These are phyloP conservation scores for Erannis defoliaria DNA, from an alignment of 2,888 invertebrate species.

Conservation along the genomic window DNA sequence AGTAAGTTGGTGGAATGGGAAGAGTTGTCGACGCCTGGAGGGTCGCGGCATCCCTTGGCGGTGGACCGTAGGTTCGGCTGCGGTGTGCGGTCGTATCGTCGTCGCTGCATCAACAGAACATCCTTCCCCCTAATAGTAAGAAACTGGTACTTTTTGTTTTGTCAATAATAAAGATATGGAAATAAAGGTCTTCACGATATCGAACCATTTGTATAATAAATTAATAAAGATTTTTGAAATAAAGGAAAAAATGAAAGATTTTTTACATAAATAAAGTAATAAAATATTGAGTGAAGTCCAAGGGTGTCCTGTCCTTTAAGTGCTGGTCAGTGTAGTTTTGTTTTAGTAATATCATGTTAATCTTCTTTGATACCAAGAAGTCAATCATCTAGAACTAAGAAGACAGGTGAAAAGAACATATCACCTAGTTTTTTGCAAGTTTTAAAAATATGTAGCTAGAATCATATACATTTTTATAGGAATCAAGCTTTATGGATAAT, in stretches of 20 bases:
- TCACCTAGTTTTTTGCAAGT: not conserved
- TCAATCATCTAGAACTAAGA: not conserved
- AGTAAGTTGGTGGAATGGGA: constrained; percentile 49
- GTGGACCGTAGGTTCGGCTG: constrained; percentile 19
- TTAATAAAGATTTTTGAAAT: constrained; percentile 50
- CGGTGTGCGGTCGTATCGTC: constrained; percentile 30
- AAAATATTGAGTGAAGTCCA: constrained; percentile 51
- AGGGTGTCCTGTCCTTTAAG: constrained; percentile 60
- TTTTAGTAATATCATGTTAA: not conserved
- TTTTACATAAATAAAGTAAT: constrained; percentile 48
- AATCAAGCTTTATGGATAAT: not conserved
- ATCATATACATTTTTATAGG: not conserved
- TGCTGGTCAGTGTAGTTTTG: constrained; percentile 53
- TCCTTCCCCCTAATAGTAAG: constrained; percentile 80
- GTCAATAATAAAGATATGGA: constrained; percentile 71
- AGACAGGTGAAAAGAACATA: not conserved
- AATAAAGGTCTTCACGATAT: constrained; percentile 65
- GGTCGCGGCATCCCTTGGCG: not conserved
- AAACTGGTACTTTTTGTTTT: constrained; percentile 81
- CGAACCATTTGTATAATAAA: constrained; percentile 58
- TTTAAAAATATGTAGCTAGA: not conserved
- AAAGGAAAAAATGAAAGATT: constrained; percentile 37
- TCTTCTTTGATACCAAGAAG: not conserved
- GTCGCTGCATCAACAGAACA: constrained; percentile 49
- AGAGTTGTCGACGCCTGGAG: constrained; percentile 5